Conservation (phyloP, 2,888 invertebrate species). For the Empis livida region DNA sequence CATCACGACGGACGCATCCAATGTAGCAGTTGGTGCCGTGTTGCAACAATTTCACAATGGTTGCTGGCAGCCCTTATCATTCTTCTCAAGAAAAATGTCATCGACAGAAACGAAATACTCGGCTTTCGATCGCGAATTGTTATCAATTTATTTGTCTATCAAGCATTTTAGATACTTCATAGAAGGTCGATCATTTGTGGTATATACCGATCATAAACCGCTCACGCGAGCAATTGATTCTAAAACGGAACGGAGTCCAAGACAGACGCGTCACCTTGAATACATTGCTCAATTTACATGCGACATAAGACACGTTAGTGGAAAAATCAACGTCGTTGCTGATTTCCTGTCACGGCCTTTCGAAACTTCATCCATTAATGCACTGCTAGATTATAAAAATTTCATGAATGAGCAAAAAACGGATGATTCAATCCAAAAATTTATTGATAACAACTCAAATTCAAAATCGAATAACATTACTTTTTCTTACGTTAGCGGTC, state of each 20-base stretch:
- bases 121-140: conserved; percentile 4
- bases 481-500: not conserved
- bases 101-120: conserved; percentile 2
- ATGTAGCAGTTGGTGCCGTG: conserved; percentile 25
- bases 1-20: conserved; percentile 21
- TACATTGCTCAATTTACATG: conserved; percentile 13
- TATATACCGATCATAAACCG: conserved; percentile 20
- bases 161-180: conserved; percentile 26
- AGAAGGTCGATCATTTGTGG: conserved; percentile 21
- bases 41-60: conserved; percentile 21
- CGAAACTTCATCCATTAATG: not conserved
- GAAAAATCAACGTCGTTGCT: conserved; percentile 13
- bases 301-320: conserved; percentile 2
- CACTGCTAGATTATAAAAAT: not conserved
- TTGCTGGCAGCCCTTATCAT: conserved; percentile 16
- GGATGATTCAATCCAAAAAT: not conserved
- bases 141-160: conserved; percentile 13
- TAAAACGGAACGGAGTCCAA: conserved; percentile 20
- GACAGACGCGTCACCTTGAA: conserved; percentile 24
- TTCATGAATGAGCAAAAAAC: not conserved
- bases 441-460: not conserved
- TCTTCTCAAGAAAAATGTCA: conserved; percentile 4
- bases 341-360: conserved; percentile 3
- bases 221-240: conserved; percentile 20
- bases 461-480: not conserved